Evolutionary conservation across 2,888 invertebrate species (phyloP), one percentile per base, ranked within the genome.

Genomic region (Pachydiplax longipennis): DNA sequence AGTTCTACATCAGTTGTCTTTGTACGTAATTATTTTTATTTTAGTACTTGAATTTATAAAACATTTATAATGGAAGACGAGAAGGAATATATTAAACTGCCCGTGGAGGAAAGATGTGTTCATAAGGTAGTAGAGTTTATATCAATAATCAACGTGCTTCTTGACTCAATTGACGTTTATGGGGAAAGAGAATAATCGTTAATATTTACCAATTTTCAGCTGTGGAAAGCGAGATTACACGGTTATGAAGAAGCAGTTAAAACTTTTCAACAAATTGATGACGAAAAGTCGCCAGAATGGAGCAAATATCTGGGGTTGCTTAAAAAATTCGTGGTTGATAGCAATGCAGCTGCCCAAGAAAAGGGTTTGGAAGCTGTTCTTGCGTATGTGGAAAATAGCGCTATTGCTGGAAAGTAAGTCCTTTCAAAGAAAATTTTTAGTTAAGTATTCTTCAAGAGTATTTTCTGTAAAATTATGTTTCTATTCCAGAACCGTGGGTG

Each of bases 241-340:
- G 99, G 99, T 0, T 99, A 99, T 93, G 99, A 99, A 94, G 99
- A 99, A 94, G 97, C 98, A 0, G 96, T 97, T 12, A 99, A 98
- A 94, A 95, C 97, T 25, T 99, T 99, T 94, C 96, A 96, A 92
- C 96, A 97, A 93, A 96, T 98, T 92, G 97, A 97, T 93, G 98
- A 98, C 94, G 99, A 99, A 93, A 99, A 99, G 93, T 97, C 98
- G 73, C 96, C 98, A 0, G 99, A 99, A 93, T 99, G 99, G 96
- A 96, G 96, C 92, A 99, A 98, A 94, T 99, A 97, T 94, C 94
- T 98, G 18, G 98, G 98, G 13, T 95, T 99, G 82, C 96, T 99
- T 61, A 99, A 99, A 94, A 99, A 99, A 94, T 98, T 99, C 95
- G 98, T 99, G 0, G 95, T 96, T 0, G 99, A 99, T 93, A 97